Base-by-base conservation (phyloP, 2,113 vertebrate genomes). In the Calonectris borealis region DNA sequence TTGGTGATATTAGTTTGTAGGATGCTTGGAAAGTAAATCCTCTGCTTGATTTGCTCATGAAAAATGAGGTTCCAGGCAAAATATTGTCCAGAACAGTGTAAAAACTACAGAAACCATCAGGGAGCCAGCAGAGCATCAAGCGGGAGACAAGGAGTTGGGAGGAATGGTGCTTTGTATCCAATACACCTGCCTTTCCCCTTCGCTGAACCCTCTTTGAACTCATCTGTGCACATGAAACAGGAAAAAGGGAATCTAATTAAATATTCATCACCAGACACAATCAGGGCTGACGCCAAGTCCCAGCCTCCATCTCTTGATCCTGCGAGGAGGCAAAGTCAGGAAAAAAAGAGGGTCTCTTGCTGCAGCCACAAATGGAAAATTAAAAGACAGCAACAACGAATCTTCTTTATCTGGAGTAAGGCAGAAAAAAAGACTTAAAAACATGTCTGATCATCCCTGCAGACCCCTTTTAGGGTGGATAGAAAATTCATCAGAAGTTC, bases 391-490 rank as follows among this genome's bases (percentile, higher is more conserved):
- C 34, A 61, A 42, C 12, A 4, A 40, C 0, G 0, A 17, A 29
- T 34, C 31, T 17, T 34, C 36, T 57, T 73, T 27, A 24, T 34
- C 66, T 3, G 0, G 42, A 48, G 24, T 87, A 95, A 96, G 84
- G 87, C 84, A 71, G 78, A 68, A 71, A 46, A 57, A 24, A 2
- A 8, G 11, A 32, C 22, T 64, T 48, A 5, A 48, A 75, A 42
- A 48, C 25, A 10, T 0, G 0, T 22, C 25, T 4, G 16, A 13
- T 25, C 15, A 3, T 29, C 68, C 34, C 82, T 3, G 20, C 13
- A 36, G 49, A 26, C 11, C 55, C 8, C 4, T 60, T 31, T 17
- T 6, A 8, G 46, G 32, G n/a, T 7, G 29, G 38, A 6, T 1
- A 44, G 55, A 58, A 86, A 54, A 61, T 10, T 18, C 7, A 8